phyloP scores from a whole-genome alignment of 1,140 invertebrate species.

The Arctopsyche grandis region DNA sequence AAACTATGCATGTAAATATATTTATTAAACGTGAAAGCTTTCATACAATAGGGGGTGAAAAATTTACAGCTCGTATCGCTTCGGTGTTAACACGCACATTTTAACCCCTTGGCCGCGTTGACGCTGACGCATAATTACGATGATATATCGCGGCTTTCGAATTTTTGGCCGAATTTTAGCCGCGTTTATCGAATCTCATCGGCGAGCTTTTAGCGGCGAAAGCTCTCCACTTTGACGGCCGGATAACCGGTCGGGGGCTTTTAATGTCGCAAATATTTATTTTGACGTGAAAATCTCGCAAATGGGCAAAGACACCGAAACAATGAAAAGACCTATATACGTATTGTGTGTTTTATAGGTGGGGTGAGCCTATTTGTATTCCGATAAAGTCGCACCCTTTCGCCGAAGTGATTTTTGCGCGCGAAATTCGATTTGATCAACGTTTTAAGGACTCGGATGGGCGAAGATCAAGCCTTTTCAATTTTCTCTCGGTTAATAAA shows the following conservation, averaged over 20 bases:
- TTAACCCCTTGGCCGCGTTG: background rate
- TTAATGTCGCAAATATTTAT: conserved; percentile 25
- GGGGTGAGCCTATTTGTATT: background rate
- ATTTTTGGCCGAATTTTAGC: background rate
- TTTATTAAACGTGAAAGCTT: too few relatives aligned
- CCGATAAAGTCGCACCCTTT: background rate
- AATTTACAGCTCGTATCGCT: too few relatives aligned
- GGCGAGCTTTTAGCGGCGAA: conserved; percentile 1
- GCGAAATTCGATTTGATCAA: background rate
- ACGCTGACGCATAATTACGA: background rate
- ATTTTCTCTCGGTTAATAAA: background rate
- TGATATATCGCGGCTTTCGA: background rate
- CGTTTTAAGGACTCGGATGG: background rate
- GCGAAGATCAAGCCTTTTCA: background rate
- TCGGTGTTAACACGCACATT: too few relatives aligned
- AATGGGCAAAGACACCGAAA: background rate
- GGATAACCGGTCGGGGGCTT: background rate
- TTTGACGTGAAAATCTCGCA: background rate
- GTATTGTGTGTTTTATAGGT: background rate
- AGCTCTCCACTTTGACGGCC: background rate
- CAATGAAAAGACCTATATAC: background rate
- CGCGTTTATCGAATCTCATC: conserved; percentile 20
- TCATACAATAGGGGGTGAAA: too few relatives aligned
- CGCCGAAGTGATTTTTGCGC: background rate
- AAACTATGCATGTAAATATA: background rate